phyloP scores from a whole-genome alignment of 2,797 vertebrate species.

The Bradypodion pumilum region DNA sequence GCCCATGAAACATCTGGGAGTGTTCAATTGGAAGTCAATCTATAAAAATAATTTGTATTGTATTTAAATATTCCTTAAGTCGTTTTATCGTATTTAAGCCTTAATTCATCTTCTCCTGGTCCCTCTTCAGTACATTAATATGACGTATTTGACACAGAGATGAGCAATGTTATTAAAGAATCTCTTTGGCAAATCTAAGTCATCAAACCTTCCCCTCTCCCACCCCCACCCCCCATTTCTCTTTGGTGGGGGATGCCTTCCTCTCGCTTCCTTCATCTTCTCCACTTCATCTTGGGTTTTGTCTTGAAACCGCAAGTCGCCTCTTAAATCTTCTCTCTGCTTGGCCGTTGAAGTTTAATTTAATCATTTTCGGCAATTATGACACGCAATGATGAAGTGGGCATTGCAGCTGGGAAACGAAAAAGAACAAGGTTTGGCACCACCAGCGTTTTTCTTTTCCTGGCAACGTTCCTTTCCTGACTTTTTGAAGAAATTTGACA shows the following conservation, averaged over 20 bases:
- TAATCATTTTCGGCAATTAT: accelerated
- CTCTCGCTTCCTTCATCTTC: slow-evolving; percentile 21
- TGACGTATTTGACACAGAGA: slow-evolving; percentile 79
- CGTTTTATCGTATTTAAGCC: slow-evolving; percentile 76
- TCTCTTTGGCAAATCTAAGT: slow-evolving; percentile 72
- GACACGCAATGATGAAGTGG: accelerated
- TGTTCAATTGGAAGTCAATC: slow-evolving; percentile 41
- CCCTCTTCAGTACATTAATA: slow-evolving; percentile 71
- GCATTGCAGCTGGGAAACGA: not conserved
- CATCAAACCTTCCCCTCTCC: slow-evolving; percentile 59
- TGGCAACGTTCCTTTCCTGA: not conserved
- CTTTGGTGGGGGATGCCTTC: not conserved
- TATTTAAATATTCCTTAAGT: slow-evolving; percentile 78
- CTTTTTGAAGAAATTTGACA: not conserved
- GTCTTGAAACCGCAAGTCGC: not conserved
- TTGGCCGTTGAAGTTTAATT: not conserved
- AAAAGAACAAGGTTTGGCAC: no score
- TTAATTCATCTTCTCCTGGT: slow-evolving; percentile 80
- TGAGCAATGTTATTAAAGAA: slow-evolving; percentile 78
- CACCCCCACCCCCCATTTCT: not conserved
- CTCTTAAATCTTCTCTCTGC: slow-evolving; percentile 7
- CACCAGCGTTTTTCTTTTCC: not conserved
- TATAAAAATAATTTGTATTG: slow-evolving; percentile 71
- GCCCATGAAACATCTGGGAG: slow-evolving; percentile 31
- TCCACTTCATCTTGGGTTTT: not conserved